These are phyloP conservation scores for Falco cherrug DNA, from an alignment of 2,797 vertebrate species.

Conservation along the genomic window DNA sequence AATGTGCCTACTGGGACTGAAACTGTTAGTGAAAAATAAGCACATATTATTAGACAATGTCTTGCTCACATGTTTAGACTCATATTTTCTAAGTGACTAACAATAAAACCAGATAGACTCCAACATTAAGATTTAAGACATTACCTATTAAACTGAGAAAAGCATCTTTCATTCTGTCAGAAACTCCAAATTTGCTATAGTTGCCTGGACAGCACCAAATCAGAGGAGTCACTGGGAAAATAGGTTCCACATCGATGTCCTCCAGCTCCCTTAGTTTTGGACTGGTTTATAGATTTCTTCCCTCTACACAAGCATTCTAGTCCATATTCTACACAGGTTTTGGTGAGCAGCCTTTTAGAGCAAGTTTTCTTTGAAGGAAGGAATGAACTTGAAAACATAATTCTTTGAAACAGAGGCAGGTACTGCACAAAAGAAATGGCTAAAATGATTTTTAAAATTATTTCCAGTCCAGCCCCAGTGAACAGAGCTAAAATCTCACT, in stretches of 20 bases:
- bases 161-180: not conserved
- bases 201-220: not conserved
- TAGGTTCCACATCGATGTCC: not conserved
- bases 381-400: not conserved
- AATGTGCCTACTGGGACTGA: not conserved
- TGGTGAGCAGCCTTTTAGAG: not conserved
- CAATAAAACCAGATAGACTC: not conserved
- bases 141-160: not conserved
- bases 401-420: not conserved
- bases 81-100: not conserved
- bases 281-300: not conserved
- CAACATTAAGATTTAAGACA: not conserved
- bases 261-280: not conserved
- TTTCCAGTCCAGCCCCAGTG: not conserved
- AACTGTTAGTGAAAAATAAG: not conserved
- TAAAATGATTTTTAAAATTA: not conserved
- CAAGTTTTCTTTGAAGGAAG: not conserved
- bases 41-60: accelerated
- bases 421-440: not conserved
- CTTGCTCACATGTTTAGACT: not conserved
- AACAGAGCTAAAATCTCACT: not conserved
- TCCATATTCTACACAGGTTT: not conserved
- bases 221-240: not conserved
- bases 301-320: not conserved
- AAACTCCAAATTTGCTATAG: not conserved